Evolutionary conservation across 2,113 vertebrate genomes (phyloP), one percentile per base, ranked within the genome.

Genomic region (Todiramphus chloris): DNA sequence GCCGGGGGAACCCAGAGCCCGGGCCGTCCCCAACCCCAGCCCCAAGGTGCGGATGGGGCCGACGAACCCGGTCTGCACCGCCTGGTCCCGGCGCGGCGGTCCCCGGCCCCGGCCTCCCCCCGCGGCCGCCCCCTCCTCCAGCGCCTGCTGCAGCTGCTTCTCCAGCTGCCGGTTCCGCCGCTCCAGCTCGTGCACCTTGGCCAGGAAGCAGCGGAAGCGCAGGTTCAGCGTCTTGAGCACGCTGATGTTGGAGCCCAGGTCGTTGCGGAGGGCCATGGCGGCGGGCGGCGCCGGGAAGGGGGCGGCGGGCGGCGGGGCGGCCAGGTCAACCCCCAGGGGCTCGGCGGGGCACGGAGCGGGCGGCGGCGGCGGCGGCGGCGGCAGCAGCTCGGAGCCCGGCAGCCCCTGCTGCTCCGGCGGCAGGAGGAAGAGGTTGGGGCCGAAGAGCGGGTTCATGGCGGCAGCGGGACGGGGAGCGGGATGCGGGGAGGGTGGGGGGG

Each of bases 221-320:
- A 99, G 97, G 88, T 99, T 99, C 69, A 99, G 98, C 16, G 99
- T 99, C 97, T 99, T 99, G 43, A 99, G 98, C 86, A 99, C 99
- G 89, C 98, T 99, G 97, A 99, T 99, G 98, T 99, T 99, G 97
- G 99, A 99, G 67, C 99, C 99, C 96, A 99, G 96, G 98, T 99
- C 99, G 94, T 99, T 99, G 81, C 99, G 98, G 48, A 99, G 98
- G 25, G 99, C 99, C 98, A 99, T 99, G 95, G 99, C 99, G 77
- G 98, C 99, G 13, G 99, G 99, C 5, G 99, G 98, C 84, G 95
- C 92, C 8, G 97, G 77, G 31, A 97, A 97, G 28, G 97, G 96
- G 43, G 35, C 82, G 46, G 93, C 70, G 69, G 97, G 81, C 44
- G 96, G 96, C 74, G 93, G 96, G 83, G 79, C 97, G 53, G 58